Base-by-base conservation (phyloP, 2,888 invertebrate genomes). In the Drosophila neutralis region DNA sequence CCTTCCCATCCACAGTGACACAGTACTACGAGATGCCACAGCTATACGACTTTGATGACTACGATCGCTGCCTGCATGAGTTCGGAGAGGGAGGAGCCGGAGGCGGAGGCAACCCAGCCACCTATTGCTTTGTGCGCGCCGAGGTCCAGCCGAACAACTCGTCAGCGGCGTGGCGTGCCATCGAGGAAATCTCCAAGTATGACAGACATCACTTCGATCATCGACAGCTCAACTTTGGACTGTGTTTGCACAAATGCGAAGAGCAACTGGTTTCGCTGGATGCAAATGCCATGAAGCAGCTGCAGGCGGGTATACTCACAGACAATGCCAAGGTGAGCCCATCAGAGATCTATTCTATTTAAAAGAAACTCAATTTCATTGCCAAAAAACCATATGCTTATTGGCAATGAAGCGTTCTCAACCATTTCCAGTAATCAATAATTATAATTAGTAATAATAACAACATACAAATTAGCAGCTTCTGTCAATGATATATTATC, bases 1-100 rank as follows among this genome's bases (percentile, higher is more conserved):
- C 51, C 13, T 29, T 40, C 33, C 42, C 54, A 21, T 61, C 60
- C 49, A 68, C 69, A 92, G 92, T 92, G 91, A 92, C 93, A 49
- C 89, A 90, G 63, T 93, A 92, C 76, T 92, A 91, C 52, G 84
- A 91, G 86, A 93, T 93, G 93, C 93, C 93, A 36, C 83, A 81
- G n/a, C 75, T 93, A 5, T 91, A 91, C 61, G 81, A 88, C 48
- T 83, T 92, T 59, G 93, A 93, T 73, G 91, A 92, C 75, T 93
- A 92, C 33, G 93, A 93, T 77, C 88, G 85, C 11, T 93, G 93
- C 76, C 85, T 93, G 24, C 87, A 91, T 64, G 90, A 92, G 60
- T 86, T 80, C 48, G 51, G 6, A 7, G 64, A 64, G 4, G 56
- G 38, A 11, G 13, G 1, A 1, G 21, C 21, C 15, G 21, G 11